phyloP scores from a whole-genome alignment of 2,797 vertebrate species.

The Atherinosoma microstoma region DNA sequence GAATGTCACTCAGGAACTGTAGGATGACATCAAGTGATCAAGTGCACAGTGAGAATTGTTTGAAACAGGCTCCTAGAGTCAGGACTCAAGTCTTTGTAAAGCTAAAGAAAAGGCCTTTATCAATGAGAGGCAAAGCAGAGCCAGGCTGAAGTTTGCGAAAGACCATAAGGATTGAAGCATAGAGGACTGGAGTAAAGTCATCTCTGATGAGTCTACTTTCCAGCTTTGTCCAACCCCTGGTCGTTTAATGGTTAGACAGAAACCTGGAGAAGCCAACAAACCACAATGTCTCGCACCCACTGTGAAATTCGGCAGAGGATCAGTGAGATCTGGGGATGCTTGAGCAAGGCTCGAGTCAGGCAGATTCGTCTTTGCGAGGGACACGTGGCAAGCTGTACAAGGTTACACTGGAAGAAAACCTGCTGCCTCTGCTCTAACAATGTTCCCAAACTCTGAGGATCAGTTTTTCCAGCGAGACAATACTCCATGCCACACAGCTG shows the following conservation, averaged over 20 bases:
- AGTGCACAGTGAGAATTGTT: too few species aligned
- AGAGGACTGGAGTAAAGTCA: conserved; percentile 1
- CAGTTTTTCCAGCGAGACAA: neutral
- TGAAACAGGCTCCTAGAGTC: neutral
- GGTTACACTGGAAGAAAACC: too few species aligned
- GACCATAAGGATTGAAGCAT: neutral
- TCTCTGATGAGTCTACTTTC: conserved; percentile 8
- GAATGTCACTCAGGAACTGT: neutral
- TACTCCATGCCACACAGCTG: too few species aligned
- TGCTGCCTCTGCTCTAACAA: neutral
- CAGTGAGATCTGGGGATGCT: neutral
- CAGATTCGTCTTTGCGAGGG: neutral
- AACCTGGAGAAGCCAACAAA: too few species aligned
- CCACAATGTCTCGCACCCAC: too few species aligned
- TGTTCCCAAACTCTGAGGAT: too few species aligned
- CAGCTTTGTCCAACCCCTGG: conserved; percentile 8
- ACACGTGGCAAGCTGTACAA: neutral
- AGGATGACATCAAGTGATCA: neutral
- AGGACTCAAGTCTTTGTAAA: neutral
- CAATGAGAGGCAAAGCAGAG: too few species aligned
- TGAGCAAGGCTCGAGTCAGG: neutral
- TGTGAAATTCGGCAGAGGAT: too few species aligned
- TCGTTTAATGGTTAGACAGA: neutral
- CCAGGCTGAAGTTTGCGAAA: too few species aligned
- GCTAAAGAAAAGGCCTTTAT: neutral